Base-by-base conservation (phyloP, 2,888 invertebrate species). In the Thecocarcelia acutangulata region DNA sequence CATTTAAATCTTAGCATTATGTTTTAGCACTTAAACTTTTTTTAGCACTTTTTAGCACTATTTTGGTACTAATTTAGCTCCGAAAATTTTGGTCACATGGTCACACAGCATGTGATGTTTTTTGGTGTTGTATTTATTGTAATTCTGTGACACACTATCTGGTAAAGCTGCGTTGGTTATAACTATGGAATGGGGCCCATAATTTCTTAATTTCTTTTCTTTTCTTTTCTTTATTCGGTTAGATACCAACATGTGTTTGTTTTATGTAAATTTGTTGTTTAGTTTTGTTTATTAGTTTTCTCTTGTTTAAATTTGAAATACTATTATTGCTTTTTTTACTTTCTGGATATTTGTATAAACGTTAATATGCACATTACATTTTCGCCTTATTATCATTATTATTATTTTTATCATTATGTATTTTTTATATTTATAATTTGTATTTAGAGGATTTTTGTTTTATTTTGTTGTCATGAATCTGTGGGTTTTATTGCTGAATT, bases 211-310 rank as follows among this genome's bases (percentile, higher is more conserved):
- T n/a, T n/a, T n/a, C n/a, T n/a, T n/a, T n/a, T n/a, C n/a, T n/a
- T n/a, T n/a, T n/a, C n/a, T n/a, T n/a, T 58, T 58, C n/a, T 54
- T 44, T 17, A 1, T n/a, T n/a, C 40, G 13, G 40, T 15, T n/a
- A n/a, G n/a, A 3, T 28, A 3, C 42, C 1, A 24, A 40, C 24
- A 84, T 85, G 84, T 86, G 86, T 85, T 84, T 84, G 86, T 87
- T 70, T 84, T 80, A 74, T 81, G 84, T 83, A 80, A 83, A 82
- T 84, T 84, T 85, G 77, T 86, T 83, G 83, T 77, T 85, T 59
- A n/a, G 75, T 84, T 86, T 73, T 6, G 1, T 76, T 58, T 59
- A 69, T 83, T 78, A 33, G 9, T 83, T 80, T 58, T 54, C 21
- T 46, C 37, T 58, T 58, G 59, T 75, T 77, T 69, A 59, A 77